A percentile compares a stretch with the other conserved stretches of the same genome.
phyloP scores from a whole-genome alignment of 2,888 invertebrate species.

The Apomyelois bistriatella region DNA sequence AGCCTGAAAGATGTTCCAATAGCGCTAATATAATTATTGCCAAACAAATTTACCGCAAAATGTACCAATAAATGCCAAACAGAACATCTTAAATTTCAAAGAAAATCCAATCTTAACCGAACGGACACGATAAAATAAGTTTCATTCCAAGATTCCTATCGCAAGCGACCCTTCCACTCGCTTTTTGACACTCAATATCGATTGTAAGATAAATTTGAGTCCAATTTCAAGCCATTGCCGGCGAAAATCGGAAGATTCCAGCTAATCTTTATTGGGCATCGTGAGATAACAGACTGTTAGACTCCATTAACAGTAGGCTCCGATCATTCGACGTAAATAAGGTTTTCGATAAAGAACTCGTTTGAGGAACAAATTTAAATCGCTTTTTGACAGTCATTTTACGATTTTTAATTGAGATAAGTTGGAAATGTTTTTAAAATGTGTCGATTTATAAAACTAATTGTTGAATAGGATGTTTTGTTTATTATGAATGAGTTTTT shows the following conservation, averaged over 20 bases:
- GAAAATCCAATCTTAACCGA: not conserved
- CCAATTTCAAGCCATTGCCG: conserved; percentile 12
- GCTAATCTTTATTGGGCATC: conserved; percentile 14
- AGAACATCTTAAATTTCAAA: conserved; percentile 3
- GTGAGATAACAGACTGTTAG: conserved; percentile 6
- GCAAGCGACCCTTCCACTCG: conserved; percentile 8
- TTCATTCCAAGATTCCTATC: conserved; percentile 5
- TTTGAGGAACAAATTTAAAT: conserved; percentile 5
- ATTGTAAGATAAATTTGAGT: conserved; percentile 13
- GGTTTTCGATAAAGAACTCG: conserved; percentile 1
- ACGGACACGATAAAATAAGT: conserved; percentile 4
- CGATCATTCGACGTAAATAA: not conserved
- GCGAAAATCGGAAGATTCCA: conserved; percentile 9
- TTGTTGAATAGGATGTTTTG: not conserved
- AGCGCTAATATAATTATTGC: too few relatives aligned
- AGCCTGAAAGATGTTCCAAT: too few relatives aligned
- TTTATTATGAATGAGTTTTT: too few relatives aligned
- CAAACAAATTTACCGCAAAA: not conserved
- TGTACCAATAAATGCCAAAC: not conserved
- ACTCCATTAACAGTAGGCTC: not conserved
- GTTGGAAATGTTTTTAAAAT: not conserved
- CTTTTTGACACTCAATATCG: conserved; percentile 15
- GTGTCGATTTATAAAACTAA: not conserved
- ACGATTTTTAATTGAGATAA: not conserved
- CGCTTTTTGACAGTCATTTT: conserved; percentile 5